Evolutionary conservation across 2,797 vertebrate species (phyloP), one percentile per base, ranked within the genome.

Genomic region (Silurus aristotelis): DNA sequence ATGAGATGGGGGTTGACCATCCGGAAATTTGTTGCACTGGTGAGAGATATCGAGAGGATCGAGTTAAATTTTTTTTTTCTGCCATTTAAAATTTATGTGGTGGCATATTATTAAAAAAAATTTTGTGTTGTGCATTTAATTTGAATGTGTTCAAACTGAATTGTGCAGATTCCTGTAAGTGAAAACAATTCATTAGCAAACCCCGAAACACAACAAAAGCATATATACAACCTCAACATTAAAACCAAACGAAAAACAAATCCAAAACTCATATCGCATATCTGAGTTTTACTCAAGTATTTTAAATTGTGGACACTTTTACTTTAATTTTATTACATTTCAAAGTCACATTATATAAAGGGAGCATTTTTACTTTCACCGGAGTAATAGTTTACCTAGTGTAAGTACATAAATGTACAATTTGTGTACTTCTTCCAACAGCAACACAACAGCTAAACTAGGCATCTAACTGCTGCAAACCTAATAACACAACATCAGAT

Each of bases 21-120:
- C 89, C 91, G 38, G 31, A 38, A 91, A 87, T 88, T 88, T 89
- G 89, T 89, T 90, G 91, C 14, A 15, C 31, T n/a, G 64, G 48
- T 31, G 17, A 61, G 4, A 78, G 22, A 43, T 38, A 78, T 43
- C 6, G 56, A 43, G 10, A 22, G n/a, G 58, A 9, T 38, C n/a
- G 14, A 75, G 60, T 27, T 75, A 14, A 22, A 38, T 20, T 60
- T 43, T 1, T 9, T 1, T 9, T 56, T 43, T 63, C 31, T 63
- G 22, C 55, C 55, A 58, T 58, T 55, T 38, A 3, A 38, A 7
- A 0, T 13, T 63, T 15, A 79, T n/a, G 0, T 15, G 20, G 12
- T 61, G 20, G 58, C 61, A 79, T 63, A 63, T 79, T 79, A 43
- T 61, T 61, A 5, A 8, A 43, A 38, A 22, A 0, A 20, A 22